These are phyloP conservation scores for Spisula solida DNA, from an alignment of 2,888 invertebrate species.

Conservation along the genomic window DNA sequence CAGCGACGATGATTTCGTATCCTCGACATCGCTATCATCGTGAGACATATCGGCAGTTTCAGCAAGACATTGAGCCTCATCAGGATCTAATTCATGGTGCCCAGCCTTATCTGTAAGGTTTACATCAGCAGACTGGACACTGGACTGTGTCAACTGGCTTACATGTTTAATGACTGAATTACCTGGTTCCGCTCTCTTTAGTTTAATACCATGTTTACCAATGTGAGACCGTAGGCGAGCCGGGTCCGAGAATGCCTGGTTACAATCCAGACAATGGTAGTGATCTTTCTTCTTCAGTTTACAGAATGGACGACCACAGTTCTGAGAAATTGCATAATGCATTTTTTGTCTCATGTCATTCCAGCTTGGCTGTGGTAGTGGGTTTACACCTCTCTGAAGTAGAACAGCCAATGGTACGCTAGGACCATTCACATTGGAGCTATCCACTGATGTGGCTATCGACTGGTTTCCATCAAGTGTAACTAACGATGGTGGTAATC, in stretches of 20 bases:
- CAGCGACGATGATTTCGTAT: constrained; percentile 77
- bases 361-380: constrained; percentile 79
- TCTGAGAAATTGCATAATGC: constrained; percentile 83
- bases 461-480: constrained; percentile 54
- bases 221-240: constrained; percentile 92
- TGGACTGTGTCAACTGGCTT: neutral
- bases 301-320: constrained; percentile 93
- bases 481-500: constrained; percentile 47
- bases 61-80: constrained; percentile 64
- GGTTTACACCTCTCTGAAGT: constrained; percentile 74
- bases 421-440: constrained; percentile 11
- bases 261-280: constrained; percentile 94
- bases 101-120: constrained; percentile 13
- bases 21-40: constrained; percentile 60
- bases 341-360: constrained; percentile 79
- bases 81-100: constrained; percentile 54
- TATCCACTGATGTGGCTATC: constrained; percentile 34
- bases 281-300: constrained; percentile 93
- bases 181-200: constrained; percentile 68
- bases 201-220: constrained; percentile 90
- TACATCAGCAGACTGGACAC: neutral
- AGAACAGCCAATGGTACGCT: constrained; percentile 77
- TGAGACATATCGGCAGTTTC: constrained; percentile 44
- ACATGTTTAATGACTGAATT: constrained; percentile 43
- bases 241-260: constrained; percentile 93